Base-by-base conservation (phyloP, 2,113 vertebrate genomes). In the Hemichromis elongatus region DNA sequence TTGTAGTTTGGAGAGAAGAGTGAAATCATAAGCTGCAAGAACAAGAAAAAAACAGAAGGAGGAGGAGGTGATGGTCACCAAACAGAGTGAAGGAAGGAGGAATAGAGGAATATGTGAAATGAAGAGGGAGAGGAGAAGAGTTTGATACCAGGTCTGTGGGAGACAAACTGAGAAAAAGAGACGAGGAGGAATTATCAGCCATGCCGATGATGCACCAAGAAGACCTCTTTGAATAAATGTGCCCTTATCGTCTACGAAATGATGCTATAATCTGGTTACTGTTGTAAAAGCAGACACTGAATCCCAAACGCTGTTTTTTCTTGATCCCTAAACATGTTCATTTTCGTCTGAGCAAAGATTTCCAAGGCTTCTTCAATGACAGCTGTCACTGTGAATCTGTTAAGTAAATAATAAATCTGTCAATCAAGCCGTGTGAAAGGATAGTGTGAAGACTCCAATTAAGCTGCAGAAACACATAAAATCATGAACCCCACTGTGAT, bases 1-100 rank as follows among this genome's bases (percentile, higher is more conserved):
- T 1, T n/a, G 68, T 19, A 75, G 26, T n/a, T 75, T 0, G 45
- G 1, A 52, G 26, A 75, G 70, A n/a, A 47, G 68, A 30, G 26
- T 75, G 68, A 50, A 75, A 50, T 30, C 10, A 50, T 19, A 50
- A 75, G 68, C 68, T 75, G 68, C 6, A 52, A 75, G 26, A 75
- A 75, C 3, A 26, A 70, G 21, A 45, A 70, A 26, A 10, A 47
- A 45, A 28, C 1, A 28, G 40, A 0, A 47, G 66, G 42, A 50
- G 16, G 45, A 0, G 16, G 45, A 52, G 12, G 45, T 13, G 18
- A 52, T 52, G 45, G 70, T n/a, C 70, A 75, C 12, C 16, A 30
- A 50, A 30, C 6, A 50, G 24, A 47, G 24, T 19, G 42, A 73
- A 73, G 24, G 8, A 5, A 7, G 8, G 42, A 50, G 42, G 45